These are phyloP conservation scores for Vanacampus margaritifer DNA, from an alignment of 2,113 vertebrate genomes.

Conservation along the genomic window DNA sequence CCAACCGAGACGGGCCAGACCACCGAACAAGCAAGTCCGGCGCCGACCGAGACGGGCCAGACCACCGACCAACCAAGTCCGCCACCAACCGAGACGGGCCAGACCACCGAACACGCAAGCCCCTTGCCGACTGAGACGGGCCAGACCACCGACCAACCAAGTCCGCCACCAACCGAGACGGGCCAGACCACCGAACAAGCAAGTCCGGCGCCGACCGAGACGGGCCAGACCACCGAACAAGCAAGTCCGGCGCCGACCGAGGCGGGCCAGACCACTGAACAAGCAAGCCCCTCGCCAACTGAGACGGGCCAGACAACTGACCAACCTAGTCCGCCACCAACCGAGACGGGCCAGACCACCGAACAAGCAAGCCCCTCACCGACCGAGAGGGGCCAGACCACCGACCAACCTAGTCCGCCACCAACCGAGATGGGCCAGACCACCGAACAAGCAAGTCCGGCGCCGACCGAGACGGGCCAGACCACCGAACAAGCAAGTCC, in stretches of 20 bases:
- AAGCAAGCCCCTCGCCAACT: neutral
- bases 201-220: no score
- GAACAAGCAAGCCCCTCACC: no score
- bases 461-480: neutral
- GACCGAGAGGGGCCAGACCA: neutral
- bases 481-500: neutral
- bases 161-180: no score
- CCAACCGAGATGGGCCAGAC: neutral
- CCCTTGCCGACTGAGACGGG: no score
- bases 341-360: neutral
- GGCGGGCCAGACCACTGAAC: neutral
- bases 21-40: no score
- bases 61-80: no score
- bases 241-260: neutral
- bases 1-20: no score
- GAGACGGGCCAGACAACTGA: rapidly evolving
- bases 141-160: no score
- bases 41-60: no score
- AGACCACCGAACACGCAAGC: no score
- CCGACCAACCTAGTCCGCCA: neutral
- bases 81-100: no score
- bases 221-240: no score
- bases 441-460: neutral
- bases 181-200: neutral
- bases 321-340: rapidly evolving